Conservation (phyloP, 2,797 vertebrate genomes). For the Xiphorhynchus erythropygius region DNA sequence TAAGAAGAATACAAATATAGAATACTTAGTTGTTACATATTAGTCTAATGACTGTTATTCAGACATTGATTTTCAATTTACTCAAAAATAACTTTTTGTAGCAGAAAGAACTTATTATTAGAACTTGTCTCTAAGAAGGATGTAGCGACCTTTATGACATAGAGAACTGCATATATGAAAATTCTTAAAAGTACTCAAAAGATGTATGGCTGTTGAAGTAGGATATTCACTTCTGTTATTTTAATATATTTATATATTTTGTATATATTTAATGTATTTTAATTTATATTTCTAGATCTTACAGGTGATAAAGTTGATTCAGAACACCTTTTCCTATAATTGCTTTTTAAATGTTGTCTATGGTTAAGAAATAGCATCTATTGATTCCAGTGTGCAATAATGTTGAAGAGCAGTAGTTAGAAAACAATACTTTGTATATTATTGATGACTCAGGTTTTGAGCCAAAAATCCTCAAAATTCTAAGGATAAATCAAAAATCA, state of each 20-base stretch:
- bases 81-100: background rate
- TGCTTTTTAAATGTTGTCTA: background rate
- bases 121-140: background rate
- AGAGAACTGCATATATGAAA: background rate
- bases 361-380: background rate
- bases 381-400: background rate
- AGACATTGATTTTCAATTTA: background rate
- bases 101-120: background rate
- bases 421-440: background rate
- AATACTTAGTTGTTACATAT: background rate
- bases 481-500: background rate
- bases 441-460: background rate
- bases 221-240: background rate
- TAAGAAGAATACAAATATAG: background rate
- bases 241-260: background rate
- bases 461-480: background rate
- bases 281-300: background rate
- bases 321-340: background rate
- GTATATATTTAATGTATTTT: background rate
- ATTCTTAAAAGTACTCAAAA: background rate
- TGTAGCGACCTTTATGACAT: background rate
- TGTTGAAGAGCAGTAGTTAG: background rate
- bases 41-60: background rate
- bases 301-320: background rate
- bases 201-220: background rate